A percentile compares a stretch with the other conserved stretches of the same genome.
Conservation (phyloP, 2,113 vertebrate genomes). For the Junco hyemalis region DNA sequence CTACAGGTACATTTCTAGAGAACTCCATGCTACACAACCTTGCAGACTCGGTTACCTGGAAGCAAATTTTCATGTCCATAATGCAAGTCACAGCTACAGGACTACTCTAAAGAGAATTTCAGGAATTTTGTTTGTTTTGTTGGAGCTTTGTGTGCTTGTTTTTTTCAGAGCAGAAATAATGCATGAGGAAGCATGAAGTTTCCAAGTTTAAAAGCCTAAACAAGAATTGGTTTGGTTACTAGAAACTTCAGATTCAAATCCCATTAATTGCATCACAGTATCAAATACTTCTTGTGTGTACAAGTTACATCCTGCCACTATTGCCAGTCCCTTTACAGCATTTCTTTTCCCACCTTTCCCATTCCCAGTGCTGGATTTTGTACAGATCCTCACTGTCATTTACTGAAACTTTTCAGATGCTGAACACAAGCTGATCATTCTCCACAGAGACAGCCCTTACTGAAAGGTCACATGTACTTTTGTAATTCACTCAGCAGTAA, state of each 20-base stretch:
- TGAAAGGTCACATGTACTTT: not conserved
- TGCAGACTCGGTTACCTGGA: not conserved
- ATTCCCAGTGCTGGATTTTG: not conserved
- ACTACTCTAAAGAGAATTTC: not conserved
- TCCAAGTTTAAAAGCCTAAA: not conserved
- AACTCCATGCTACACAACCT: not conserved
- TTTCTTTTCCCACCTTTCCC: not conserved
- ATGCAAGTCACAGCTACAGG: not conserved
- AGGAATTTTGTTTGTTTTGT: not conserved
- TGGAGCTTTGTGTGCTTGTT: not conserved
- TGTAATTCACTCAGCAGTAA: not conserved
- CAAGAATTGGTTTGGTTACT: not conserved
- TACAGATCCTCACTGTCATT: not conserved
- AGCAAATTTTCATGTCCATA: not conserved
- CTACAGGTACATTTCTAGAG: not conserved
- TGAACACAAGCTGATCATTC: not conserved
- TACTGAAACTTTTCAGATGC: not conserved
- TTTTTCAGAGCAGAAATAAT: not conserved
- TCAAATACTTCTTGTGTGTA: not conserved
- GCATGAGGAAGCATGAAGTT: not conserved
- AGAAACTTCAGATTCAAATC: not conserved
- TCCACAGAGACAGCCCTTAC: not conserved
- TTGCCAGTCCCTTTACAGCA: accelerated
- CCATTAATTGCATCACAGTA: too few species aligned
- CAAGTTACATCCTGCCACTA: not conserved